phyloP scores from a whole-genome alignment of 2,113 vertebrate species.

The Cyanoderma ruficeps region DNA sequence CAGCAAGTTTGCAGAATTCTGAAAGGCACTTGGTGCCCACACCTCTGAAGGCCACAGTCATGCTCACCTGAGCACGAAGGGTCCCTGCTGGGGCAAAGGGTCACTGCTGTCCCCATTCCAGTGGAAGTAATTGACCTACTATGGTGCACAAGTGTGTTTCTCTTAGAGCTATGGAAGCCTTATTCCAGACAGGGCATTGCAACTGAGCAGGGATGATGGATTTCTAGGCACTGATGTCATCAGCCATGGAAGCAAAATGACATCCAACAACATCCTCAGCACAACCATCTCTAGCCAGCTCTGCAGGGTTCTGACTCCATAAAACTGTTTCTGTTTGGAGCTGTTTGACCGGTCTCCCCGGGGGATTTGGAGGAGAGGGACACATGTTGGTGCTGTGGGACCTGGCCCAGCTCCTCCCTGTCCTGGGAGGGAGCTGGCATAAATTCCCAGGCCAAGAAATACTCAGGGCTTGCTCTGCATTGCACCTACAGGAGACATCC shows the following conservation, averaged over 20 bases:
- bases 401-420: not conserved
- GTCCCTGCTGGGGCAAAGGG: not conserved
- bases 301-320: not conserved
- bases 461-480: not conserved
- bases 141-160: not conserved
- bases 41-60: not conserved
- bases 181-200: not conserved
- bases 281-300: not conserved
- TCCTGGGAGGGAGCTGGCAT: not conserved
- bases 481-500: not conserved
- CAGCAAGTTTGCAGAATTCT: not conserved
- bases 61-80: not conserved
- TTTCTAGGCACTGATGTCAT: not conserved
- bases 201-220: not conserved
- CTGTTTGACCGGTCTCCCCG: fast-evolving
- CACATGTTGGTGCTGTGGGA: fast-evolving
- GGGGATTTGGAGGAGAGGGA: not conserved
- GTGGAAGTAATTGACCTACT: not conserved
- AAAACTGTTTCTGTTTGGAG: fast-evolving
- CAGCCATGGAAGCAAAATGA: not conserved
- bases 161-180: not conserved
- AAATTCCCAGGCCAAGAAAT: not conserved
- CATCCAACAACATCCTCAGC: not conserved
- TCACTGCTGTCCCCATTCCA: not conserved
- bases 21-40: not conserved